Evolutionary conservation across 2,888 invertebrate species (phyloP), one percentile per base, ranked within the genome.

Genomic region (Scaptodrosophila latifasciaeformis): DNA sequence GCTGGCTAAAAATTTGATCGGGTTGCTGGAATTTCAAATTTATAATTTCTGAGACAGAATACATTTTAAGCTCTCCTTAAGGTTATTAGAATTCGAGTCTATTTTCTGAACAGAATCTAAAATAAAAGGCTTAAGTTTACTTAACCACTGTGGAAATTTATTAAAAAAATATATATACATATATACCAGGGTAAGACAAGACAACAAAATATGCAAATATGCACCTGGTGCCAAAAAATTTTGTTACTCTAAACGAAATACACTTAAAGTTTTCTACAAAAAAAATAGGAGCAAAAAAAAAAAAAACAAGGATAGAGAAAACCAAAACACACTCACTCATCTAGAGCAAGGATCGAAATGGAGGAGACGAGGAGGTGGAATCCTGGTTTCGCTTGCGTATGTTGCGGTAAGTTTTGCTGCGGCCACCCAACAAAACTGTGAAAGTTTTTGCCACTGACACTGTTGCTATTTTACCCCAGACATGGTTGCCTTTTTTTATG

Each of bases 221-320:
- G 67, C 75, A 75, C 76, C 75, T 75, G 76, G 55, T 72, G 56
- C 64, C 62, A 35, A 34, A 31, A 43, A 45, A 18, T 19, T 24
- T 55, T 53, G 46, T 54, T 44, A 27, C 27, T 31, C 49, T 48
- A 57, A 51, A 58, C 40, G 59, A 67, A 70, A 74, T 62, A 68
- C 56, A 75, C 76, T 75, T 61, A 46, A 78, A 75, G 72, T 75
- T 72, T 62, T 45, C n/a, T n/a, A n/a, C n/a, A n/a, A n/a, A n/a
- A n/a, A n/a, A n/a, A n/a, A n/a, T n/a, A n/a, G n/a, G n/a, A n/a
- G 49, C 19, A 42, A 54, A 51, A 46, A 47, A 59, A 35, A 58
- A 15, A n/a, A 21, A 43, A 15, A 40, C 12, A 10, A 3, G 13
- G 24, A 43, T 17, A 15, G 13, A 17, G 37, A 15, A n/a, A n/a